Base-by-base conservation (phyloP, 2,888 invertebrate species). In the Ormyrus nitidulus region DNA sequence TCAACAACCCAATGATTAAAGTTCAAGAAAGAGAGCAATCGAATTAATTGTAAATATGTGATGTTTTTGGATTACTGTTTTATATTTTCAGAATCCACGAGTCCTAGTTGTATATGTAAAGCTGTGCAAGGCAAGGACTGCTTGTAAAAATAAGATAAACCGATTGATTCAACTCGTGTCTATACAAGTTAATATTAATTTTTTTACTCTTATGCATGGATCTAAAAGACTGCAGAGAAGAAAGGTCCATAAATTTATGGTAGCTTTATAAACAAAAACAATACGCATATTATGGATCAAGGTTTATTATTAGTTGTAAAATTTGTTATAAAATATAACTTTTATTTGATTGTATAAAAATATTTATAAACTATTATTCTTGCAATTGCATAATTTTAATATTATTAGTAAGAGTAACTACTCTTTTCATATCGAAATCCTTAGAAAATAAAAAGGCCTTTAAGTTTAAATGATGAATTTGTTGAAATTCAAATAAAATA, bases 1-100 rank as follows among this genome's bases (percentile, higher is more conserved):
- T 84, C 9, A 84, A 87, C 3, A 87, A 89, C 84, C 88, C 88
- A n/a, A 92, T 93, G 86, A 92, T 94, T 69, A 91, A 92, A 80
- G 91, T 93, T 46, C 85, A 86, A 44, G 81, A 84, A 59, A 56
- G 75, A 76, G 53, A 80, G 11, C 76, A 68, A 48, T 59, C 56
- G 2, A 76, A 78, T 76, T 76, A 76, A 80, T 59, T 78, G 69
- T 80, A 69, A 66, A 77, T 80, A 71, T 48, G 71, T 64, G 46
- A 34, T 70, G 44, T 44, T 58, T 51, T 61, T 19, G 69, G 53
- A 66, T 73, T 66, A 8, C 54, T 64, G 9, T 65, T 74, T 75
- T 69, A 53, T 58, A 74, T 64, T 65, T 58, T 13, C n/a, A 64
- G 48, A 69, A 70, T 77, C 13, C n/a, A 49, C 7, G 8, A 74